Percentiles rank a stretch among this genome's conserved stretches.
Conservation (phyloP, 2,797 vertebrate genomes). For the Gorsachius magnificus region DNA sequence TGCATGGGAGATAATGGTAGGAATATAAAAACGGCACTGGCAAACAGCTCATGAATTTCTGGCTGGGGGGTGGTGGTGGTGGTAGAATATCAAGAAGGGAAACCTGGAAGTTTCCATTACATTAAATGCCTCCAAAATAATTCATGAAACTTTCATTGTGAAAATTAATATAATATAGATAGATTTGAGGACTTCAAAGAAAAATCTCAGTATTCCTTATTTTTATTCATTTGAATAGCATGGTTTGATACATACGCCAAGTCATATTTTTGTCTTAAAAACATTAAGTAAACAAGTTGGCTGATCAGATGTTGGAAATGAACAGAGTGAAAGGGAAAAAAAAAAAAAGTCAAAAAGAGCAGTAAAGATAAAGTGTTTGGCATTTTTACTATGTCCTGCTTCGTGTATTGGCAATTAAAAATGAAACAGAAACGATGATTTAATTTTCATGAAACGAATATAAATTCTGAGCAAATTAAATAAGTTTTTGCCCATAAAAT, state of each 20-base stretch:
- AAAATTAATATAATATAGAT: neutral
- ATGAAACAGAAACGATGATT: neutral
- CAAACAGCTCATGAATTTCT: slow-evolving; percentile 5
- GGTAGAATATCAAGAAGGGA: neutral
- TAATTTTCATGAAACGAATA: neutral
- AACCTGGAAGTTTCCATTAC: neutral
- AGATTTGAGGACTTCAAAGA: neutral
- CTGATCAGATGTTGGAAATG: neutral
- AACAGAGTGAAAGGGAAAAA: neutral
- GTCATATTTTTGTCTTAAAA: neutral
- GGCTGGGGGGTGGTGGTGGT: neutral
- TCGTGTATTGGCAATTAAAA: neutral
- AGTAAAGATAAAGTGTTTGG: neutral
- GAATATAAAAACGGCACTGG: neutral
- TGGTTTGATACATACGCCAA: neutral
- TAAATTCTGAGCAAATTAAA: neutral
- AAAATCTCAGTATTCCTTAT: neutral
- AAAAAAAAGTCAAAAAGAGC: neutral
- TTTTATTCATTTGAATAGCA: neutral
- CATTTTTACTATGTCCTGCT: too few relatives aligned
- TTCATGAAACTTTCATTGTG: neutral
- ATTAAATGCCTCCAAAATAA: neutral
- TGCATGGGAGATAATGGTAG: neutral
- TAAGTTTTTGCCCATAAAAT: neutral
- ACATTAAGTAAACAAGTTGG: neutral